These are phyloP conservation scores for Ephestia elutella DNA, from an alignment of 1,140 invertebrate species.

Conservation along the genomic window DNA sequence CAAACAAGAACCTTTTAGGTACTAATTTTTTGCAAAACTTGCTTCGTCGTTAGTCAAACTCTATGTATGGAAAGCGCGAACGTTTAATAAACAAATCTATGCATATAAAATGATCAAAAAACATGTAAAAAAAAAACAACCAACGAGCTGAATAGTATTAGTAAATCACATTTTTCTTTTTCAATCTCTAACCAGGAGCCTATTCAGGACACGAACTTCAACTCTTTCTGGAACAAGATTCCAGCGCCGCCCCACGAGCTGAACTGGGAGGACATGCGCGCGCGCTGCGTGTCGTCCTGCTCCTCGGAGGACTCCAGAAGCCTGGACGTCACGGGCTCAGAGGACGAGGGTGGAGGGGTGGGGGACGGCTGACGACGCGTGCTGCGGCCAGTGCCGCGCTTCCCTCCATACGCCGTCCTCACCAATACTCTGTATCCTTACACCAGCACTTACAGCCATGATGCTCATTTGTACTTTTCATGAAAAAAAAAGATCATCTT, in stretches of 20 bases:
- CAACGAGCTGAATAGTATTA: too few species aligned
- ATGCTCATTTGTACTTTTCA: slow-evolving; percentile 50
- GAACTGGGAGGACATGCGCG: slow-evolving; percentile 43
- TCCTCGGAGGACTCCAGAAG: slow-evolving; percentile 69
- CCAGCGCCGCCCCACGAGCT: slow-evolving; percentile 43
- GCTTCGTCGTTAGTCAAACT: too few species aligned
- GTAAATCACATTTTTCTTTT: too few species aligned
- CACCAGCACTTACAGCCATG: slow-evolving; percentile 38
- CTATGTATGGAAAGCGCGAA: too few species aligned
- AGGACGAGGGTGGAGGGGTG: slow-evolving; percentile 53
- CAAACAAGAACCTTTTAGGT: too few species aligned
- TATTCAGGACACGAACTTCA: slow-evolving; percentile 60
- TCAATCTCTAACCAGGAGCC: slow-evolving; percentile 55
- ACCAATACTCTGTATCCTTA: slow-evolving; percentile 41
- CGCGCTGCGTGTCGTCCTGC: slow-evolving; percentile 50
- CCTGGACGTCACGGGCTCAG: slow-evolving; percentile 70
- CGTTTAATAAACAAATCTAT: too few species aligned
- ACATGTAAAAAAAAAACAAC: too few species aligned
- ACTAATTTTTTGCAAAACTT: too few species aligned
- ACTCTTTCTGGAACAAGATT: slow-evolving; percentile 68
- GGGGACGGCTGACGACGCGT: slow-evolving; percentile 67
- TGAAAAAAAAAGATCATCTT: slow-evolving; percentile 29
- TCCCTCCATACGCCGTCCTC: slow-evolving; percentile 43
- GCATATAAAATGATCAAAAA: too few species aligned
- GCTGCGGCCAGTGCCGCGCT: slow-evolving; percentile 71